Evolutionary conservation across 2,113 vertebrate species (phyloP), one percentile per base, ranked within the genome.

Genomic region (Dinomys branickii): DNA sequence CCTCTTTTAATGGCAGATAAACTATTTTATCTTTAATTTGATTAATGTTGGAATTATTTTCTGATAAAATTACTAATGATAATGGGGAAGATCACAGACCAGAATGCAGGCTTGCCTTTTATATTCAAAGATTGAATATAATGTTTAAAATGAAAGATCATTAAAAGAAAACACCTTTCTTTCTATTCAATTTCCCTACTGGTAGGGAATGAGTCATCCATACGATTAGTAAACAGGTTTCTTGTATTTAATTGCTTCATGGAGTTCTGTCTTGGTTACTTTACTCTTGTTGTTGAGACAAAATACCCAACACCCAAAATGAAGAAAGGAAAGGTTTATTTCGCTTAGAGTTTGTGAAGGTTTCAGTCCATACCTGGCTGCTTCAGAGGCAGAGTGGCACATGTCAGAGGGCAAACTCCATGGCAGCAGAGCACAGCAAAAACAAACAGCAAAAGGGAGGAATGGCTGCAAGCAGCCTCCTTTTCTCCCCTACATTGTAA

Each of bases 141-240:
- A 86, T 52, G 82, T 16, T 83, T 71, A 78, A 54, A 63, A 30
- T 71, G n/a, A 81, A 78, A 86, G 41, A 81, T 67, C 35, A 30
- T 67, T 90, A 93, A 41, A 85, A 44, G n/a, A 59, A 90, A 81
- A 67, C 41, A 47, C 5, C 3, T 41, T 81, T 75, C 47, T 80
- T 95, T 85, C 67, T 87, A 17, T 65, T 85, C 24, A 80, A 12
- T 75, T 75, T 90, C 30, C 67, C 47, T 94, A 81, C 73, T 92
- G 17, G 54, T 84, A 59, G 69, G 6, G n/a, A 10, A 22, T 84
- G 54, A 35, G 30, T 19, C 35, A 3, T 87, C 33, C 41, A 3
- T 87, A n/a, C 41, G 14, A 54, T 85, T 90, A 73, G 75, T 38
- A 85, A 63, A 54, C 59, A 44, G 6, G 14, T 96, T 93, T 90